These are phyloP conservation scores for Spermophilus dauricus DNA, from an alignment of 2,113 vertebrate species.

Conservation along the genomic window DNA sequence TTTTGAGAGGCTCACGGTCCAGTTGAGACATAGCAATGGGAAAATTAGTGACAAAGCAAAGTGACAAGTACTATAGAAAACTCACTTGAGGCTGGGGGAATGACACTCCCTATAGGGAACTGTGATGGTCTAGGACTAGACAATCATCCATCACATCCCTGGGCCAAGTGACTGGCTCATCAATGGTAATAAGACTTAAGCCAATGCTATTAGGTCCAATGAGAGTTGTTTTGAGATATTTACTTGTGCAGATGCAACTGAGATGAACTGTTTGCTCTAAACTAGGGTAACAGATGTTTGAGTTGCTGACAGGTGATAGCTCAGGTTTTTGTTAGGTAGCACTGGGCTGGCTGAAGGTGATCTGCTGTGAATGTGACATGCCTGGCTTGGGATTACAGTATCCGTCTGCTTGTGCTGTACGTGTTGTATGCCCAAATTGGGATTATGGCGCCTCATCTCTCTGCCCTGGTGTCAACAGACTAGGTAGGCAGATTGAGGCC, in stretches of 20 bases:
- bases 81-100: too few relatives aligned
- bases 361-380: neutral
- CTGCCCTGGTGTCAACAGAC: neutral
- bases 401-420: neutral
- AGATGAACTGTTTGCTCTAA: neutral
- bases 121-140: too few relatives aligned
- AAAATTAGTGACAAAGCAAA: neutral
- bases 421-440: too few relatives aligned
- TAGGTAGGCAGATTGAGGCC: neutral
- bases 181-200: neutral
- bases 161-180: neutral
- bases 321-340: neutral
- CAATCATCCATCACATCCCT: neutral
- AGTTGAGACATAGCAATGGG: neutral
- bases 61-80: neutral
- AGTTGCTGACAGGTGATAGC: neutral
- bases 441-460: neutral
- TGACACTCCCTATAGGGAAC: neutral
- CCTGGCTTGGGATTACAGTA: neutral
- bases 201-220: neutral
- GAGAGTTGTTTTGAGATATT: neutral
- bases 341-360: neutral
- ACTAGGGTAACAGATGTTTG: neutral
- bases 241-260: neutral
- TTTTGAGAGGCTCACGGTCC: neutral